A percentile compares a stretch with the other conserved stretches of the same genome.
phyloP scores from a whole-genome alignment of 2,113 vertebrate genomes.

The western clawed frog (Xenopus tropicalis) region DNA sequence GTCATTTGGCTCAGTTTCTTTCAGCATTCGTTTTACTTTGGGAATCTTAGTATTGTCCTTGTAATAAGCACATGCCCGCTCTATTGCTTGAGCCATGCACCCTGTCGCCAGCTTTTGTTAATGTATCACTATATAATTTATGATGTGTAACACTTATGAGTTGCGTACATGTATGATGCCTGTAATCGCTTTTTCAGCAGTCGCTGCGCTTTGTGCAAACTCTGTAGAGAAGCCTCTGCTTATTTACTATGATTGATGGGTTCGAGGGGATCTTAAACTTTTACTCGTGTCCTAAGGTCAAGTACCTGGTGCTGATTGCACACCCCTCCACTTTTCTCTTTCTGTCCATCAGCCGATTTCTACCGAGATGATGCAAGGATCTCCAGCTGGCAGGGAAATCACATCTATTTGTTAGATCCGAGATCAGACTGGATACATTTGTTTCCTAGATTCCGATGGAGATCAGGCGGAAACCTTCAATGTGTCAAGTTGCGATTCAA shows the following conservation, averaged over 20 bases:
- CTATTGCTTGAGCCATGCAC: not conserved
- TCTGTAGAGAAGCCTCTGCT: constrained; percentile 3
- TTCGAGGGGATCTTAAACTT: constrained; percentile 13
- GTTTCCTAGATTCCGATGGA: too few relatives aligned
- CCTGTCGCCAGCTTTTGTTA: not conserved
- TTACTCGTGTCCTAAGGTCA: constrained; percentile 27
- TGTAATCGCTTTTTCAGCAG: not conserved
- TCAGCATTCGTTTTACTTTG: too few relatives aligned
- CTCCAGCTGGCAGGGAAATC: not conserved
- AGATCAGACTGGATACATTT: too few relatives aligned
- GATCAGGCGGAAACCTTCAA: too few relatives aligned
- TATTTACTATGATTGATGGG: constrained; percentile 15
- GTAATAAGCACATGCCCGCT: not conserved
- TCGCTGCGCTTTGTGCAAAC: not conserved
- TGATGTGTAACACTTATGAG: constrained; percentile 9
- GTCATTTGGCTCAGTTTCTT: too few relatives aligned
- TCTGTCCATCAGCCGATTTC: too few relatives aligned
- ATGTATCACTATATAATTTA: not conserved
- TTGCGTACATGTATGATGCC: not conserved
- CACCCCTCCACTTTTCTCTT: not conserved
- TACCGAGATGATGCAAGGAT: not conserved
- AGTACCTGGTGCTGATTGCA: not conserved
- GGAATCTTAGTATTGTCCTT: too few relatives aligned
- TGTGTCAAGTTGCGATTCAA: too few relatives aligned
- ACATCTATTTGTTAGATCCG: not conserved